Conservation (phyloP, 2,113 vertebrate species). For the Saguinus midas region DNA sequence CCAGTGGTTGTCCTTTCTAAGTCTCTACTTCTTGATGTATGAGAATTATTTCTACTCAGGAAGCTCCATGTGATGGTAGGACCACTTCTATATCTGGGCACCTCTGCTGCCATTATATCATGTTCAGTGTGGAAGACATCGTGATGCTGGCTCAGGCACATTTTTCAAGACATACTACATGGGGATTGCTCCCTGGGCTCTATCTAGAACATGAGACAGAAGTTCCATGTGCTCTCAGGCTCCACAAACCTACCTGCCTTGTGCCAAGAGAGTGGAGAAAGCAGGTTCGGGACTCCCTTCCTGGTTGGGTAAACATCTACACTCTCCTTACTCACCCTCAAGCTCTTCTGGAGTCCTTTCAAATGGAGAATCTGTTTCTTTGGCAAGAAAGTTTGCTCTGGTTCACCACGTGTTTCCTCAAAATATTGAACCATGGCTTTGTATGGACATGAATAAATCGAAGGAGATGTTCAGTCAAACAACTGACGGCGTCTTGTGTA, state of each 20-base stretch:
- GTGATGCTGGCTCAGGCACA: neutral
- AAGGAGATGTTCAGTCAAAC: too few relatives aligned
- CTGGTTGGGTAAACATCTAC: neutral
- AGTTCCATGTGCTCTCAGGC: neutral
- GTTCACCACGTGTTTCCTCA: neutral
- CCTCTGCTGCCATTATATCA: too few relatives aligned
- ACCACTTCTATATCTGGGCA: neutral
- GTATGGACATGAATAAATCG: neutral
- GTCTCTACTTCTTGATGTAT: too few relatives aligned
- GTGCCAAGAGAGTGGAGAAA: neutral
- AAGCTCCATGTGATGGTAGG: too few relatives aligned
- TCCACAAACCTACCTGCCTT: neutral
- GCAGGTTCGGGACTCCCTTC: neutral
- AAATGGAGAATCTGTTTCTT: neutral
- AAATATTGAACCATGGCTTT: neutral
- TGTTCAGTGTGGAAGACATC: neutral
- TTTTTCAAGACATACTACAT: neutral
- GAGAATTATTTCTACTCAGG: neutral
- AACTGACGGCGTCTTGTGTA: accelerated
- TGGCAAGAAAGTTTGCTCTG: neutral
- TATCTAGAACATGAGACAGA: neutral
- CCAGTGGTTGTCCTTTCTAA: neutral
- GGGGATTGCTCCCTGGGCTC: neutral
- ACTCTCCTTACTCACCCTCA: neutral
- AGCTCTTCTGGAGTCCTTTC: neutral